Evolutionary conservation across 2,888 invertebrate genomes (phyloP).

Genomic region (Nomada fabriciana): DNA sequence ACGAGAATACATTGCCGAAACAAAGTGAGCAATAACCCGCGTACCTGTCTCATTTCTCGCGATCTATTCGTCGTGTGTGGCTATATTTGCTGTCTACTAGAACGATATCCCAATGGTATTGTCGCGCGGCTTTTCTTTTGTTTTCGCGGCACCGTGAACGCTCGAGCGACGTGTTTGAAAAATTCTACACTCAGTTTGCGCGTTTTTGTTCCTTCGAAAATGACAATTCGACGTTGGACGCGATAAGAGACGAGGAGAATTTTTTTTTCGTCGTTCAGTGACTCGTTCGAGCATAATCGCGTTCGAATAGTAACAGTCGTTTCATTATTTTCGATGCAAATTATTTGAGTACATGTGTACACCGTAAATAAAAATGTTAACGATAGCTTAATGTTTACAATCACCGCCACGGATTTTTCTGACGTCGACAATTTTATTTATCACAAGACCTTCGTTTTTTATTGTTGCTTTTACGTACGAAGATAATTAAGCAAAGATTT

Average conservation of each 20-base stretch:
- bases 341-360: not conserved
- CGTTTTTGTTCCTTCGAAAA: not conserved
- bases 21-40: constrained; percentile 58
- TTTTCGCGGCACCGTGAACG: not conserved
- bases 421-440: not conserved
- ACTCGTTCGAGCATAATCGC: not conserved
- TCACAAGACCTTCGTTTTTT: not conserved
- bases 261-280: not conserved
- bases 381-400: constrained; percentile 17
- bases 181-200: not conserved
- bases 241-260: constrained; percentile 3
- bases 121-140: not conserved
- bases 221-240: constrained; percentile 17
- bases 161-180: not conserved
- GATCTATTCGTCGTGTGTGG: constrained; percentile 12
- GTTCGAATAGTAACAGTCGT: not conserved
- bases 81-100: constrained; percentile 49
- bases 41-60: constrained; percentile 11
- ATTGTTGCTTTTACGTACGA: not conserved
- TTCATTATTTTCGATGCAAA: not conserved
- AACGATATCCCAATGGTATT: constrained; percentile 27
- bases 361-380: not conserved
- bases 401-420: not conserved
- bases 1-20: not conserved
- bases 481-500: not conserved